Base-by-base conservation (phyloP, 2,113 vertebrate species). In the Cyanocitta stelleri region DNA sequence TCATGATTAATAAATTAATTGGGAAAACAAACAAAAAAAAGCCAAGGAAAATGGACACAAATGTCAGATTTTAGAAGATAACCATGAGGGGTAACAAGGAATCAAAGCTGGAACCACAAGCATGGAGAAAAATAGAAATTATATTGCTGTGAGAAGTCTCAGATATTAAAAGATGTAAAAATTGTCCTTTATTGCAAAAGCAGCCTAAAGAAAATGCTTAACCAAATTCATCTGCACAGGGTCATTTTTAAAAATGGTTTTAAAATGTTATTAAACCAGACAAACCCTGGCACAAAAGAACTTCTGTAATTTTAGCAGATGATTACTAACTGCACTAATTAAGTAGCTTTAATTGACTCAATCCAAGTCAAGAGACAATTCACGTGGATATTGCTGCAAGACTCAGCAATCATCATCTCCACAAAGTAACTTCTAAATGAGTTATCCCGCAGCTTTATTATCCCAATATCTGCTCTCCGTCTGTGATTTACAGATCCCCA, bases 261-360 rank as follows among this genome's bases (percentile, higher is more conserved):
- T 3, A 46, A 68, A 82, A 66, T 6, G 12, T 44, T 62, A 46
- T 66, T 79, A 88, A 82, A 79, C 30, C 9, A 90, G 41, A 39
- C 8, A 51, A 94, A 87, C 74, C 15, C 39, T 0, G 74, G 73
- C 54, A 56, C 75, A 62, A 73, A 85, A 54, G 35, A 79, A 69
- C 16, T 17, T 27, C 82, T 80, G 78, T 32, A 71, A 87, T 93
- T 91, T 83, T 24, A 86, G 75, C 35, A 83, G 75, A 90, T 95
- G 89, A 95, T 95, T 95, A 85, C 62, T 93, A 94, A 94, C 67
- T 66, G 90, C 55, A 24, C 85, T 94, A 95, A 96, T 96, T 96
- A 96, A 96, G 82, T 62, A 75, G 35, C 72, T 85, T 83, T 95
- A 93, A 96, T 85, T 95, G 95, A 87, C 93, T 94, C 76, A 35